phyloP scores from a whole-genome alignment of 64 coral and sea anemone genomes.

The Dendronephthya gigantea region DNA sequence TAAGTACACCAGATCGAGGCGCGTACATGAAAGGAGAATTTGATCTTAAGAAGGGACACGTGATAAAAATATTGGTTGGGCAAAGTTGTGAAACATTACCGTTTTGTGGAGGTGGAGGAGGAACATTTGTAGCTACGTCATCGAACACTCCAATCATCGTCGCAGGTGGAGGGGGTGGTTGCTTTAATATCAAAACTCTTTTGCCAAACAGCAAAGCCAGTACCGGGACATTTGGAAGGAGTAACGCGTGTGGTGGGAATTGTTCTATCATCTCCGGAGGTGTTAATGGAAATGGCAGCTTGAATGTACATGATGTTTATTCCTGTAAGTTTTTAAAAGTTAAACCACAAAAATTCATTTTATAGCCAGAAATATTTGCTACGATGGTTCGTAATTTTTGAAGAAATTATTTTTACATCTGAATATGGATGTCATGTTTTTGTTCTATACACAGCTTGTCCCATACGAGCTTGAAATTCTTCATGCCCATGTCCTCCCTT shows the following conservation, averaged over 20 bases:
- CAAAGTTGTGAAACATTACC: background rate
- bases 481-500: no score
- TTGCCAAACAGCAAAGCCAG: background rate
- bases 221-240: background rate
- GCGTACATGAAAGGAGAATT: background rate
- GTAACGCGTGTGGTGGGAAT: background rate
- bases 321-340: no score
- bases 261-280: background rate
- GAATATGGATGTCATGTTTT: no score
- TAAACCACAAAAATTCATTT: no score
- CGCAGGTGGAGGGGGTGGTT: background rate
- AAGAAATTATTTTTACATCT: no score
- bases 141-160: background rate
- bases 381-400: no score
- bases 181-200: background rate
- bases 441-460: no score
- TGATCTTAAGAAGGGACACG: background rate
- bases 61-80: background rate
- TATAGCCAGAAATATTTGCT: no score
- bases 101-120: background rate
- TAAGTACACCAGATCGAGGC: background rate
- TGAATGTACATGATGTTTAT: no score
- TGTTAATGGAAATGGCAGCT: background rate
- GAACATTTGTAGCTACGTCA: background rate
- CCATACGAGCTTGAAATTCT: no score